These are phyloP conservation scores for Tridacna crocea DNA, from an alignment of 2,888 invertebrate genomes.

Conservation along the genomic window DNA sequence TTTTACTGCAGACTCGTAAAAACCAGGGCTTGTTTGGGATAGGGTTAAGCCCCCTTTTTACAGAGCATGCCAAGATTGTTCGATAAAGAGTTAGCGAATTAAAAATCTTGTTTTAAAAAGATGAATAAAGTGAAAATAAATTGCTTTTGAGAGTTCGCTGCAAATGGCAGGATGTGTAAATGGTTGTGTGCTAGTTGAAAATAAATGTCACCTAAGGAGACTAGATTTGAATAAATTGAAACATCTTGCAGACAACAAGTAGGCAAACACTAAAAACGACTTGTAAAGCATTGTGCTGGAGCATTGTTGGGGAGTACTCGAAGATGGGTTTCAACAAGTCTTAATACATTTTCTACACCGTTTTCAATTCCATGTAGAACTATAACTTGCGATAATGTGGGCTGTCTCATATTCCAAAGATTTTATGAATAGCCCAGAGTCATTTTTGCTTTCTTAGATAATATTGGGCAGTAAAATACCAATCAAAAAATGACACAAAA, in stretches of 20 bases:
- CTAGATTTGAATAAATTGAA: slow-evolving; percentile 22
- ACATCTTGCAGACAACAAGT: slow-evolving; percentile 13
- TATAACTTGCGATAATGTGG: slow-evolving; percentile 28
- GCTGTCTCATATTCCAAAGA: slow-evolving; percentile 19
- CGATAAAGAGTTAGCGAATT: no score
- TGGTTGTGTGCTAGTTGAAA: slow-evolving; percentile 6
- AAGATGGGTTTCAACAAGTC: slow-evolving; percentile 51
- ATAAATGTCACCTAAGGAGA: slow-evolving; percentile 20
- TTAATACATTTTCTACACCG: slow-evolving; percentile 41
- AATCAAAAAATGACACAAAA: slow-evolving; percentile 53
- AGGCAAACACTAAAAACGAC: slow-evolving; percentile 21
- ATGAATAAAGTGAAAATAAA: no score
- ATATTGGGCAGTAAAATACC: slow-evolving; percentile 49
- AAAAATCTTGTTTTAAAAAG: no score
- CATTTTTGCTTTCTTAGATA: slow-evolving; percentile 34
- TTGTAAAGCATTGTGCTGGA: slow-evolving; percentile 5
- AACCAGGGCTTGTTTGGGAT: no score
- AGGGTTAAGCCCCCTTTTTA: no score
- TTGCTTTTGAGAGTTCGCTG: background rate
- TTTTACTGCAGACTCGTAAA: no score
- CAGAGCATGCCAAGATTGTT: no score
- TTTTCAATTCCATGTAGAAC: slow-evolving; percentile 48
- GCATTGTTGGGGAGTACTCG: slow-evolving; percentile 9
- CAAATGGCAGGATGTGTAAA: background rate
- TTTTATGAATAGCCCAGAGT: slow-evolving; percentile 31